phyloP scores from a whole-genome alignment of 2,888 invertebrate genomes.

The Hecatera dysodea region DNA sequence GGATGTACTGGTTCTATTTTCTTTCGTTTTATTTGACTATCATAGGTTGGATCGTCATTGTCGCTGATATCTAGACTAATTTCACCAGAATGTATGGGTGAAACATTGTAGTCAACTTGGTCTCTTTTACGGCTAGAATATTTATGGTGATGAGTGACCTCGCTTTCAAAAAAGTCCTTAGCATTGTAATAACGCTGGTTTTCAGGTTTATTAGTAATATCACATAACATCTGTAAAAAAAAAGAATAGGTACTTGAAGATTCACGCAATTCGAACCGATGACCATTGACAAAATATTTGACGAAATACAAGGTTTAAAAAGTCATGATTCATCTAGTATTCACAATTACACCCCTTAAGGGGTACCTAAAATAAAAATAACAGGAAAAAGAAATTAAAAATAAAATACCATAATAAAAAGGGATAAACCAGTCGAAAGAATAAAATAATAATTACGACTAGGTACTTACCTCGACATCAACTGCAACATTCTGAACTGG shows the following conservation, averaged over 20 bases:
- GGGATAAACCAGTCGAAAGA: slow-evolving; percentile 2
- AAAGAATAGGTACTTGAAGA: slow-evolving; percentile 8
- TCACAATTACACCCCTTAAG: slow-evolving; percentile 14
- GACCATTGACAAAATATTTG: slow-evolving; percentile 10
- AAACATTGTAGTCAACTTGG: slow-evolving; percentile 26
- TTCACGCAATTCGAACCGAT: slow-evolving; percentile 23
- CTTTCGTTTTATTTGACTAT: slow-evolving; percentile 27
- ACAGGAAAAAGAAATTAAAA: slow-evolving; percentile 13
- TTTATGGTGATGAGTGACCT: slow-evolving; percentile 11
- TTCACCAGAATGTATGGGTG: slow-evolving; percentile 29
- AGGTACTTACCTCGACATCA: slow-evolving; percentile 20
- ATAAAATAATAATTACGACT: slow-evolving; percentile 13
- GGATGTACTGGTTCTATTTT: slow-evolving; percentile 23
- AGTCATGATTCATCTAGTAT: slow-evolving; percentile 22
- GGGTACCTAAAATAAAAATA: slow-evolving; percentile 13
- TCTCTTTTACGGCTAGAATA: slow-evolving; percentile 24
- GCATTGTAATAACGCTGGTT: slow-evolving; percentile 18
- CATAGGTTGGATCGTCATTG: slow-evolving; percentile 28
- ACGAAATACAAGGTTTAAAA: slow-evolving; percentile 25
- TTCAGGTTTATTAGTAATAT: slow-evolving; percentile 21
- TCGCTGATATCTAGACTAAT: slow-evolving; percentile 20
- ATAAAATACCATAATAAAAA: slow-evolving; percentile 20
- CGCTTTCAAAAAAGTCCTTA: slow-evolving; percentile 19
- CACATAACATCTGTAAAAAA: too few species aligned
- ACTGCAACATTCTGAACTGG: slow-evolving; percentile 18